These are phyloP conservation scores for Xanthia icteritia DNA, from an alignment of 2,888 invertebrate genomes.

Conservation along the genomic window DNA sequence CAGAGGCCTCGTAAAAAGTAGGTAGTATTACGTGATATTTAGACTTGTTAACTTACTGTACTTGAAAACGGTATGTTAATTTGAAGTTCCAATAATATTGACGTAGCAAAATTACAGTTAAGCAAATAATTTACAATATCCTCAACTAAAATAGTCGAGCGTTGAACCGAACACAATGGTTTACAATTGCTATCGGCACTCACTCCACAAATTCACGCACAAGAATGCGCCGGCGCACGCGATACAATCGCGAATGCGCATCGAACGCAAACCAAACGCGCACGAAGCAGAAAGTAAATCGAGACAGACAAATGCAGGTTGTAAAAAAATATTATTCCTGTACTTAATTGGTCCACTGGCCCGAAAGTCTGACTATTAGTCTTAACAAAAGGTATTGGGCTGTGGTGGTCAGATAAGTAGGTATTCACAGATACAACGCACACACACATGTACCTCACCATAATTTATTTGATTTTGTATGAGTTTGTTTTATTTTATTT, in stretches of 20 bases:
- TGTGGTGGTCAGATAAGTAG: too few species aligned
- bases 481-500: too few species aligned
- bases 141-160: slow-evolving; percentile 18
- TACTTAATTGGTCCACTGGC: background rate
- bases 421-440: too few species aligned
- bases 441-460: too few species aligned
- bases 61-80: background rate
- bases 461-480: too few species aligned
- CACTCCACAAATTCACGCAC: slow-evolving; percentile 51
- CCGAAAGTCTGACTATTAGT: background rate
- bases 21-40: background rate
- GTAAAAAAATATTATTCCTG: too few species aligned
- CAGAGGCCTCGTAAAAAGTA: too few species aligned
- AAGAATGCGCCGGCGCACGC: slow-evolving; percentile 53
- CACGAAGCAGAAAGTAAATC: slow-evolving; percentile 10
- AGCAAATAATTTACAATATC: background rate
- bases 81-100: background rate
- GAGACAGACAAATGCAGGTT: background rate
- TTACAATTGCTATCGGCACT: slow-evolving; percentile 44
- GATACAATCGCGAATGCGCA: slow-evolving; percentile 50
- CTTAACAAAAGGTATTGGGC: background rate
- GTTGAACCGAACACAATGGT: slow-evolving; percentile 50
- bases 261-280: slow-evolving; percentile 33
- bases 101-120: background rate
- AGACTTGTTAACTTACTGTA: background rate